Evolutionary conservation across 2,797 vertebrate genomes (phyloP).

Genomic region (Simalia tracyae): DNA sequence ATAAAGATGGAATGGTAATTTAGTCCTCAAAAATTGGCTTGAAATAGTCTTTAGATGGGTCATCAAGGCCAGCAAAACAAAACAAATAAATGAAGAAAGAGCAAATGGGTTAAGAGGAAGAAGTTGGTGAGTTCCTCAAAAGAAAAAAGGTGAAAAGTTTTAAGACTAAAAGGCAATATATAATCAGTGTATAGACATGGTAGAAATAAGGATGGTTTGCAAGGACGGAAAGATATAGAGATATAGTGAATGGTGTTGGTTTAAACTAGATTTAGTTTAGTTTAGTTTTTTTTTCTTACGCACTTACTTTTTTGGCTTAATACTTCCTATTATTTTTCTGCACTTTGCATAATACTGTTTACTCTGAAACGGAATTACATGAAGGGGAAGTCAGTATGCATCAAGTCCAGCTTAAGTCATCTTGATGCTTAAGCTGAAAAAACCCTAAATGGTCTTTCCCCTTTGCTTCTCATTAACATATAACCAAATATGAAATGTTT

Average conservation of each 20-base stretch:
- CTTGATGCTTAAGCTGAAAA: neutral
- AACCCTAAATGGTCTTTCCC: neutral
- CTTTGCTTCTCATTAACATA: neutral
- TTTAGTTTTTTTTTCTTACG: neutral
- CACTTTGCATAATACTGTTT: neutral
- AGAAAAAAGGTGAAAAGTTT: neutral
- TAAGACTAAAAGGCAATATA: neutral
- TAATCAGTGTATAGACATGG: neutral
- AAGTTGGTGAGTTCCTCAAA: neutral
- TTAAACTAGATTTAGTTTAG: neutral
- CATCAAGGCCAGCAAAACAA: slow-evolving; percentile 9
- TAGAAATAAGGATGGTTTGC: neutral
- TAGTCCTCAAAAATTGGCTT: neutral
- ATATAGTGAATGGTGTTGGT: neutral
- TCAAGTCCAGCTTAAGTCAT: slow-evolving; percentile 12
- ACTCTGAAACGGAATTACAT: neutral
- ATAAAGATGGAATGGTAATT: neutral
- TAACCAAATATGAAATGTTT: neutral
- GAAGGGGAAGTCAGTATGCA: slow-evolving; percentile 44
- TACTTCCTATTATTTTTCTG: neutral
- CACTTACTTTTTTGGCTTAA: neutral
- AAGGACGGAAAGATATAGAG: neutral
- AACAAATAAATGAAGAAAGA: neutral
- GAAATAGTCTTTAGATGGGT: slow-evolving; percentile 52
- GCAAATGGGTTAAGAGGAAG: neutral